These are phyloP conservation scores for Ia io DNA, from an alignment of 2,113 vertebrate genomes.

Conservation along the genomic window DNA sequence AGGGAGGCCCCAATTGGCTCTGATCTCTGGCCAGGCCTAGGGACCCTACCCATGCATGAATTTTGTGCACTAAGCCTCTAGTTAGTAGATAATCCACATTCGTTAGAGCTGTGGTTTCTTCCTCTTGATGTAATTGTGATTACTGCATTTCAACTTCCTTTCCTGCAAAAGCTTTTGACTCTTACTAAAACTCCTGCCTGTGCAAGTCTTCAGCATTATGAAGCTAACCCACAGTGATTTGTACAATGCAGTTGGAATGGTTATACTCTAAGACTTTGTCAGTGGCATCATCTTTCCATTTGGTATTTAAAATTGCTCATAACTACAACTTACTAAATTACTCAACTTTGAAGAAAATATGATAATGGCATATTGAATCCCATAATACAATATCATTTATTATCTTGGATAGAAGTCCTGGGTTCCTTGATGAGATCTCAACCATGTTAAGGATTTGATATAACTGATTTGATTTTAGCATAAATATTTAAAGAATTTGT, in stretches of 20 bases:
- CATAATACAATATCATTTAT: background rate
- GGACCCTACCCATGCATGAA: no score
- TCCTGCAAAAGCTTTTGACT: background rate
- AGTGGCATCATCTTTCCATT: background rate
- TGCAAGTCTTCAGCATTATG: background rate
- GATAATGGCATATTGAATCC: background rate
- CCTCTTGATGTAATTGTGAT: background rate
- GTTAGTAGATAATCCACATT: background rate
- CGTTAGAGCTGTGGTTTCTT: background rate
- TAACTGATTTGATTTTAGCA: background rate
- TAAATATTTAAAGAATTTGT: background rate
- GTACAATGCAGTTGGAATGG: background rate
- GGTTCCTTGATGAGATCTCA: background rate
- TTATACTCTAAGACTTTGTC: background rate
- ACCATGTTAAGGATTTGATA: background rate
- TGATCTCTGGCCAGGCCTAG: no score
- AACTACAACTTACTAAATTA: background rate
- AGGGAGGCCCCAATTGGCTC: no score
- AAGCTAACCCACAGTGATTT: background rate
- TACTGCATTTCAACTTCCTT: slow-evolving; percentile 2
- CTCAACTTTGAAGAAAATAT: background rate
- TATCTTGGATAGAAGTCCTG: background rate
- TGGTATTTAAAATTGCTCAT: slow-evolving; percentile 23
- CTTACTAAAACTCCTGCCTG: background rate
- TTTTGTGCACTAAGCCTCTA: no score